Evolutionary conservation across 2,888 invertebrate genomes (phyloP), one percentile per base, ranked within the genome.

Genomic region (Thyatira batis): DNA sequence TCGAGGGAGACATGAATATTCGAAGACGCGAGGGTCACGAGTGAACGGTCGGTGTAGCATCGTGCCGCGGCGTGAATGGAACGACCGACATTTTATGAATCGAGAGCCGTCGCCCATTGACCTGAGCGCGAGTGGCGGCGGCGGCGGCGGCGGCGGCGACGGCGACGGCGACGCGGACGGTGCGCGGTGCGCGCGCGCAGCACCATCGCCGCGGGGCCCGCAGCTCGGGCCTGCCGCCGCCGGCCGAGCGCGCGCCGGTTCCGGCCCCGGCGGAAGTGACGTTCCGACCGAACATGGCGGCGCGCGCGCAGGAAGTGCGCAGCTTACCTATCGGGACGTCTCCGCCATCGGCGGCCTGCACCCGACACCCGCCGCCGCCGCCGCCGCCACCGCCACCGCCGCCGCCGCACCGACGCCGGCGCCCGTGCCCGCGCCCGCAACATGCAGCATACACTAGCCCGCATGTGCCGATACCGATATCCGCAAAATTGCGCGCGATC

Each of bases 61-160:
- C 86, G 86, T 81, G 78, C 81, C 80, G 85, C 85, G 85, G 84
- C 89, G 89, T 89, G 87, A 91, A 90, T 90, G 91, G 91, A 84
- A 73, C 87, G 87, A 84, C 89, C 89, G 91, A 92, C 88, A 89
- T 91, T 91, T 90, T 89, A 91, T 92, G 91, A 92, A 92, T 92
- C 84, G 85, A 86, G 85, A 82, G 84, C 85, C 87, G 82, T 80
- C 84, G 85, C 88, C 86, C 89, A 91, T 89, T 91, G 91, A 90
- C 84, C 74, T 70, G 77, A 70, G 76, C 67, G 73, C 67, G 68
- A 56, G 70, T 61, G 75, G 72, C 72, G 65, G n/a, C 45, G 49
- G 66, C 64, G 62, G 69, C 61, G 69, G 67, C 73, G 76, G 59
- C 75, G 70, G 74, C 67, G n/a, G n/a, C n/a, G n/a, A n/a, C n/a